Base-by-base conservation (phyloP, 2,797 vertebrate species). In the Chloroceryle amazona region DNA sequence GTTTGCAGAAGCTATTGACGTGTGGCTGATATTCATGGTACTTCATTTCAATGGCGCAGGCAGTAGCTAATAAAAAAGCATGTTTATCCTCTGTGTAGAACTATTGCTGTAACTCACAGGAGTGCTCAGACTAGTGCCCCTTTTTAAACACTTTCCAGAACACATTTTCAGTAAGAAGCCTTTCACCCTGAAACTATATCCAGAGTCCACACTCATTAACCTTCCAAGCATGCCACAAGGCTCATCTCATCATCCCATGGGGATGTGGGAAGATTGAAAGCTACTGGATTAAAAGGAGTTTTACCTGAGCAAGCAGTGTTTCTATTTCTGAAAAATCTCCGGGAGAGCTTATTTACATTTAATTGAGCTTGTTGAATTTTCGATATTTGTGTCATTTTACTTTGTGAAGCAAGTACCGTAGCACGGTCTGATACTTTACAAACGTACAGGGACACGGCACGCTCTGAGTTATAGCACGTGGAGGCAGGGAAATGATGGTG, bases 201-300 rank as follows among this genome's bases (percentile, higher is more conserved):
- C 33, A 83, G 46, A 75, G 71, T 85, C 81, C 79, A 91, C 91
- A 42, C 58, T 93, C 82, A 95, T 95, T 96, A 94, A 86, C 82
- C 80, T 95, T 93, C 85, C 82, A 73, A 79, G 85, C 66, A 80
- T 44, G 76, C 35, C 82, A 89, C 51, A 84, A 76, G 62, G 55
- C 70, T 94, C 91, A 93, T 95, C 94, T 84, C 92, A 91, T 93
- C 86, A 90, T 75, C 66, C 91, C 73, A 79, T 18, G 52, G 94
- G 85, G 91, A 96, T 91, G 4, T 90, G 54, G 51, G 47, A 86
- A 93, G 83, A 94, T 61, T 90, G 91, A 96, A 96, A 88, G 35
- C 68, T 75, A 55, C 51, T 79, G 76, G 80, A 75, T 94, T 94
- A 93, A 94, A 95, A 86, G 26, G 55, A 95, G 91, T 84, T 95